A percentile compares a stretch with the other conserved stretches of the same genome.
phyloP scores from a whole-genome alignment of 2,888 invertebrate species.

The Nudaria mundana region DNA sequence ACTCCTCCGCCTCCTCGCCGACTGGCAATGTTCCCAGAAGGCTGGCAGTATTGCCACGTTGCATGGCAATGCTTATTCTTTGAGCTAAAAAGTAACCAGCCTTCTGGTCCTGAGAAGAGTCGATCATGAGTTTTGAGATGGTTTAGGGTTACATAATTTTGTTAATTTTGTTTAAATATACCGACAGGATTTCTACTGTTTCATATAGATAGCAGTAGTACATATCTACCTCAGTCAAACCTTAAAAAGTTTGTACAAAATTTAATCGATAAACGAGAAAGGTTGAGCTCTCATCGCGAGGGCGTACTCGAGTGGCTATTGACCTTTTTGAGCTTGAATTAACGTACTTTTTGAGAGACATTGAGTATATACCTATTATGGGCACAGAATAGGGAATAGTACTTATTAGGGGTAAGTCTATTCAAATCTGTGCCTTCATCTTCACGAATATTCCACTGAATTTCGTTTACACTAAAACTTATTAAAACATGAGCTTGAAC shows the following conservation, averaged over 20 bases:
- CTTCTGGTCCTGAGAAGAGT: no score
- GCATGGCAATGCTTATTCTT: no score
- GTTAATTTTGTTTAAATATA: no score
- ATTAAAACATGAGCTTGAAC: conserved; percentile 7
- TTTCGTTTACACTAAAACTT: conserved; percentile 10
- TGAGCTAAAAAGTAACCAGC: no score
- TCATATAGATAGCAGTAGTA: neutral
- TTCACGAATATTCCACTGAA: conserved; percentile 11
- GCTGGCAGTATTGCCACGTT: no score
- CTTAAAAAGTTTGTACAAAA: conserved; percentile 39
- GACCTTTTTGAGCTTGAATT: conserved; percentile 45
- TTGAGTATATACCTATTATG: no score
- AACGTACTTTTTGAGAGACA: conserved; percentile 30
- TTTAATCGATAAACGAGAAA: conserved; percentile 47
- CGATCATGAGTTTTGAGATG: no score
- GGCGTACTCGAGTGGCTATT: conserved; percentile 45
- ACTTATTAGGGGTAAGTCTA: conserved; percentile 30
- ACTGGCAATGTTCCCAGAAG: no score
- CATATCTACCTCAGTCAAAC: neutral
- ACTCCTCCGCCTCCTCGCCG: no score
- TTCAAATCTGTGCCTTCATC: conserved; percentile 20
- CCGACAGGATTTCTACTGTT: neutral
- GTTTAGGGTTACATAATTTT: no score
- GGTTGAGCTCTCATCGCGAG: conserved; percentile 35
- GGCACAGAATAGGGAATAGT: no score